These are phyloP conservation scores for Sisor rabdophorus DNA, from an alignment of 2,113 vertebrate species.

Conservation along the genomic window DNA sequence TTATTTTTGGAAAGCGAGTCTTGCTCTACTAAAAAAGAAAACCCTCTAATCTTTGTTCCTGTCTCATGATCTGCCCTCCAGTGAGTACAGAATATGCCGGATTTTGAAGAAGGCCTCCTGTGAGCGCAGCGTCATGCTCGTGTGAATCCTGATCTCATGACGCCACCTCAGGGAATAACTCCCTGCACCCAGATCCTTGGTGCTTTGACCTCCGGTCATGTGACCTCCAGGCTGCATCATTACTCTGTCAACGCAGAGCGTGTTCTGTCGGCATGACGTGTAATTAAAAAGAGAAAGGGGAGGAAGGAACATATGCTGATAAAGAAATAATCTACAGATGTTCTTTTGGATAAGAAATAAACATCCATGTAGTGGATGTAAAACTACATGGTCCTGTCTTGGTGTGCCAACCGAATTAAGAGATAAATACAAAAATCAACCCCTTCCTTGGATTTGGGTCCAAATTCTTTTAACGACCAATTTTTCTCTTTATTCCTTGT, in stretches of 20 bases:
- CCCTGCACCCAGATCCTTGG: not conserved
- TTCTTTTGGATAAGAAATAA: not conserved
- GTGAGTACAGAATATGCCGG: constrained; percentile 3
- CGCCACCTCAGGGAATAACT: constrained; percentile 25
- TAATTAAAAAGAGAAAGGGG: not conserved
- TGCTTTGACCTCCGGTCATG: not conserved
- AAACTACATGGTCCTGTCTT: not conserved
- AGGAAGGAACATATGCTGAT: not conserved
- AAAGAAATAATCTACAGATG: not conserved
- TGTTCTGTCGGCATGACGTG: not conserved
- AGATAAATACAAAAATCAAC: not conserved
- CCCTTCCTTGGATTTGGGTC: not conserved
- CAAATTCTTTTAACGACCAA: not conserved
- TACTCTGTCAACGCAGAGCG: not conserved
- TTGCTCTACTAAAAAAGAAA: too few species aligned
- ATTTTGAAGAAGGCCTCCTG: constrained; percentile 9
- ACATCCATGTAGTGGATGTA: not conserved
- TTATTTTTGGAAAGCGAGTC: too few species aligned
- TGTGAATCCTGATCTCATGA: constrained; percentile 44
- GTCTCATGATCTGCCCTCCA: constrained; percentile 27
- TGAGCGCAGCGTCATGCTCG: constrained; percentile 9
- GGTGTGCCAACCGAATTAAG: not conserved
- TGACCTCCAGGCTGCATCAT: constrained; percentile 6
- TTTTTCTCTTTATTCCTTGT: not conserved
- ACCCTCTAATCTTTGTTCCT: not conserved